These are phyloP conservation scores for Gastracanthus pulcherrimus DNA, from an alignment of 2,888 invertebrate genomes.

Conservation along the genomic window DNA sequence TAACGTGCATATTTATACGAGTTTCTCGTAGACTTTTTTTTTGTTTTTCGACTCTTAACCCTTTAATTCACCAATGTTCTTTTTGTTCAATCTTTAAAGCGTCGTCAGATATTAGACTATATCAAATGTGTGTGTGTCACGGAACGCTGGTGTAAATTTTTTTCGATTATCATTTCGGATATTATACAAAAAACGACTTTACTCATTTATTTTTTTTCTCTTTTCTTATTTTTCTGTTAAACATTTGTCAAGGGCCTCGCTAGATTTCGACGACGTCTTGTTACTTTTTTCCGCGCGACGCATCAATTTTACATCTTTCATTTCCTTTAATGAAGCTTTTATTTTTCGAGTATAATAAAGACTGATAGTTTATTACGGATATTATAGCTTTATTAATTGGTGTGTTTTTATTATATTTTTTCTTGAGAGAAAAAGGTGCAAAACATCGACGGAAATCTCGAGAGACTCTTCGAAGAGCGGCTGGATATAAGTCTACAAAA, in stretches of 20 bases:
- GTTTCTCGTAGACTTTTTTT: background rate
- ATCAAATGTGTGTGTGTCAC: constrained; percentile 2
- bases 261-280: constrained; percentile 32
- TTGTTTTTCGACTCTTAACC: background rate
- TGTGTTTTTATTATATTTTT: background rate
- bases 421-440: constrained; percentile 50
- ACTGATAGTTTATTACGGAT: constrained; percentile 8
- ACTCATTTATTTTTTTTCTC: background rate
- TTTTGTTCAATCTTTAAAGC: background rate
- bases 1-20: constrained; percentile 26
- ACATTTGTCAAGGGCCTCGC: constrained; percentile 16
- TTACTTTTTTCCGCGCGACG: background rate
- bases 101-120: background rate
- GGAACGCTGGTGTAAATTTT: constrained; percentile 19
- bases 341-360: background rate
- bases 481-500: constrained; percentile 71
- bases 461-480: constrained; percentile 64
- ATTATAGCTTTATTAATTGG: constrained; percentile 7
- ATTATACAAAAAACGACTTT: constrained; percentile 30
- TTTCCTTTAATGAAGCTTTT: background rate
- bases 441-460: constrained; percentile 68
- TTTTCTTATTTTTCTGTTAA: constrained; percentile 24
- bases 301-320: background rate
- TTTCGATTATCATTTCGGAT: background rate
- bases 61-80: background rate